phyloP scores from a whole-genome alignment of 2,113 vertebrate species.

The Corythornis vintsioides region DNA sequence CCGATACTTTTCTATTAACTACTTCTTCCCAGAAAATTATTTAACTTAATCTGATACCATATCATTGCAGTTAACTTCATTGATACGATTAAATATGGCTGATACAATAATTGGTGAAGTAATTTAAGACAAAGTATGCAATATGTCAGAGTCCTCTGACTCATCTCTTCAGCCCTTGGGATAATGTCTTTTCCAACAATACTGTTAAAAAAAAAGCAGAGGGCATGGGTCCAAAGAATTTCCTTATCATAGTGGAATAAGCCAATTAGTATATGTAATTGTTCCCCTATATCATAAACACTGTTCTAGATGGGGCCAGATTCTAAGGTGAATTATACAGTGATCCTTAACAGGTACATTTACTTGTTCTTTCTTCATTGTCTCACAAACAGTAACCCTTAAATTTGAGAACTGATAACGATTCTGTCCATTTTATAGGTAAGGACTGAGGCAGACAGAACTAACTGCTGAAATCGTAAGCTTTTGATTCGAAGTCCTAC shows the following conservation, averaged over 20 bases:
- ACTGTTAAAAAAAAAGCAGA: background rate
- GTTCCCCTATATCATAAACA: background rate
- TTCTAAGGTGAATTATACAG: background rate
- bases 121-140: background rate
- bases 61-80: background rate
- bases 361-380: background rate
- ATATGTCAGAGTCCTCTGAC: background rate
- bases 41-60: background rate
- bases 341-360: background rate
- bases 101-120: background rate
- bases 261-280: background rate
- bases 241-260: background rate
- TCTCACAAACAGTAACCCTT: background rate
- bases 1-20: background rate
- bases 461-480: background rate
- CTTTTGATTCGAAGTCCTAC: background rate
- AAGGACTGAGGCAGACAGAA: background rate
- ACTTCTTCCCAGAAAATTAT: background rate
- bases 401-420: background rate
- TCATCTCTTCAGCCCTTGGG: background rate
- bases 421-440: background rate
- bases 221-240: background rate
- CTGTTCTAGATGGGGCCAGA: background rate
- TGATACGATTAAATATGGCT: background rate
- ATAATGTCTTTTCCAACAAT: background rate